phyloP scores from a whole-genome alignment of 2,888 invertebrate species.

The Andrena dorsata region DNA sequence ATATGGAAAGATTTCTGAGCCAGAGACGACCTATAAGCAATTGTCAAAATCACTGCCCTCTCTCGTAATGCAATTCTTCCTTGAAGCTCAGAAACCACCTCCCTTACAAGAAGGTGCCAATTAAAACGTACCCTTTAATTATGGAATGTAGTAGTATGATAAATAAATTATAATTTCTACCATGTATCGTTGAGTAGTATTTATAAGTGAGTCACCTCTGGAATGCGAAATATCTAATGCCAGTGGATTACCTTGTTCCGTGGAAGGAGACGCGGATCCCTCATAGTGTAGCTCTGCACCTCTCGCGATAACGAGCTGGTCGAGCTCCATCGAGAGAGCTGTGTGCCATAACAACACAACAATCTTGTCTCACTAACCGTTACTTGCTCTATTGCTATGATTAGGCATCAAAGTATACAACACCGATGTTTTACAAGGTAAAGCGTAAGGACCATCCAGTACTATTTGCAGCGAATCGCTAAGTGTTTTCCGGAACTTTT shows the following conservation, averaged over 20 bases:
- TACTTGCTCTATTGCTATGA: slow-evolving; percentile 56
- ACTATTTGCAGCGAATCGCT: not conserved
- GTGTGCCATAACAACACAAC: slow-evolving; percentile 86
- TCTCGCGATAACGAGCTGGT: slow-evolving; percentile 88
- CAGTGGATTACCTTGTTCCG: slow-evolving; percentile 82
- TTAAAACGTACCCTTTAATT: slow-evolving; percentile 22
- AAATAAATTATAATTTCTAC: slow-evolving; percentile 37
- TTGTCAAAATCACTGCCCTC: not conserved
- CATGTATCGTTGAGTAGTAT: slow-evolving; percentile 46
- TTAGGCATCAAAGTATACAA: slow-evolving; percentile 65
- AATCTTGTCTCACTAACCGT: slow-evolving; percentile 82
- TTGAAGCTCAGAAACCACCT: not conserved
- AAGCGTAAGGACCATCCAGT: not conserved
- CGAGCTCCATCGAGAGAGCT: slow-evolving; percentile 89
- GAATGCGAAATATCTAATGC: slow-evolving; percentile 47
- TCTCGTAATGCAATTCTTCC: not conserved
- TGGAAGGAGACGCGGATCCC: slow-evolving; percentile 84
- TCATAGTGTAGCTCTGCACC: slow-evolving; percentile 87
- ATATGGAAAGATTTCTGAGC: not conserved
- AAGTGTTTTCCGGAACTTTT: not conserved
- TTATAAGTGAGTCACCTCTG: slow-evolving; percentile 54
- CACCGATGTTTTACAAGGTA: slow-evolving; percentile 32
- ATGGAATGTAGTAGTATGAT: slow-evolving; percentile 5
- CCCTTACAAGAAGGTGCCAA: not conserved
- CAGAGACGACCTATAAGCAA: not conserved